These are phyloP conservation scores for Drosophila pandora DNA, from an alignment of 1,140 invertebrate genomes.

Conservation along the genomic window DNA sequence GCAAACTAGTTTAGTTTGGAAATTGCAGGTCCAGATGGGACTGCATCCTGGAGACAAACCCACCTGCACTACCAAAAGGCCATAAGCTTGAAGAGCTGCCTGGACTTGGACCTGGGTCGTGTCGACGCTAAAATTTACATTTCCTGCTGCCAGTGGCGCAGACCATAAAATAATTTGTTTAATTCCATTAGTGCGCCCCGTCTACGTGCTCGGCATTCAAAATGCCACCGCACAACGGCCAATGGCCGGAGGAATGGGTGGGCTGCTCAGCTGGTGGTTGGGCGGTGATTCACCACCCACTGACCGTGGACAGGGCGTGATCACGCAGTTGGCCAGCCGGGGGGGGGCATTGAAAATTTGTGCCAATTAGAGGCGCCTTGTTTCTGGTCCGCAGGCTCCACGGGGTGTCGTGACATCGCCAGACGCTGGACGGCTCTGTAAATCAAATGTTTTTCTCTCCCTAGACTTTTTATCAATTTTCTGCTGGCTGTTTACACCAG, in stretches of 20 bases:
- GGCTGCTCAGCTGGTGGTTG: not conserved
- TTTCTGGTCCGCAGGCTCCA: conserved; percentile 40
- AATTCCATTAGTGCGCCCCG: conserved; percentile 69
- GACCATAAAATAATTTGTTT: conserved; percentile 78
- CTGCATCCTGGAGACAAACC: not conserved
- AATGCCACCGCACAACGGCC: conserved; percentile 27
- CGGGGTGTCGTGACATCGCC: conserved; percentile 54
- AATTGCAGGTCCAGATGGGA: conserved; percentile 35
- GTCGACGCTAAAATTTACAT: conserved; percentile 63
- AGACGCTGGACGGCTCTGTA: conserved; percentile 41
- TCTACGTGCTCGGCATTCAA: conserved; percentile 67
- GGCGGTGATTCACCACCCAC: conserved; percentile 14
- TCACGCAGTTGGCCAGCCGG: conserved; percentile 18
- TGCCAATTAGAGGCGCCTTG: conserved; percentile 75
- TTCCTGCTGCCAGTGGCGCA: conserved; percentile 55
- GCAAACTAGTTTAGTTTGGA: conserved; percentile 45
- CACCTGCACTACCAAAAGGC: not conserved
- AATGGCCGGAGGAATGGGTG: conserved; percentile 4
- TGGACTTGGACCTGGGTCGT: conserved; percentile 5
- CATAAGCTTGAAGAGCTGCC: not conserved
- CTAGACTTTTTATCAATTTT: conserved; percentile 8
- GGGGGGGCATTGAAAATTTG: conserved; percentile 58
- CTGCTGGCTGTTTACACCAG: not conserved
- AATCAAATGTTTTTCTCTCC: conserved; percentile 70
- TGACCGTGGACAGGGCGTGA: conserved; percentile 33